These are phyloP conservation scores for Parnassius glacialis DNA, from an alignment of 2,888 invertebrate genomes.

Conservation along the genomic window DNA sequence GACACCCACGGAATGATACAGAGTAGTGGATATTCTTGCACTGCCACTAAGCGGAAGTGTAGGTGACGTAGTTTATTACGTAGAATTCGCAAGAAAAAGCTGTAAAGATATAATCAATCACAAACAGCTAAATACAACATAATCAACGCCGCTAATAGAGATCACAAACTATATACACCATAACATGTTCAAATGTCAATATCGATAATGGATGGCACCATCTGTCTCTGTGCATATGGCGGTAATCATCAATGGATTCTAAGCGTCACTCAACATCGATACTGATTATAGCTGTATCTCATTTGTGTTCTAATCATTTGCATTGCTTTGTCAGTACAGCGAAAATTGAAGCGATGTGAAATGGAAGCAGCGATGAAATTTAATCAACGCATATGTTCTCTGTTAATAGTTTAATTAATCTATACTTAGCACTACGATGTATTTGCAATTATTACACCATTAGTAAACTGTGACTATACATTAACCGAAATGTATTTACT, in stretches of 20 bases:
- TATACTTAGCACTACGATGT: no score
- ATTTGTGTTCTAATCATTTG: slow-evolving; percentile 14
- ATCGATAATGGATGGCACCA: slow-evolving; percentile 35
- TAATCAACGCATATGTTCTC: no score
- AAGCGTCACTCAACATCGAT: slow-evolving; percentile 2
- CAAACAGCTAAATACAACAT: background rate
- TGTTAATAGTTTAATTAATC: no score
- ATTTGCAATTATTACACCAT: no score
- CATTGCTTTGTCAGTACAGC: background rate
- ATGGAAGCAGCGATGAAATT: slow-evolving; percentile 2
- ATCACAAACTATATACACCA: slow-evolving; percentile 6
- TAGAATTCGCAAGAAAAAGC: no score
- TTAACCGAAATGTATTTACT: no score
- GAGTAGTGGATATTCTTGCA: no score
- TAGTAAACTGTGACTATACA: no score
- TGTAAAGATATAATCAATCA: no score
- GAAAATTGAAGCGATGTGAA: background rate
- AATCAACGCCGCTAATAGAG: slow-evolving; percentile 7
- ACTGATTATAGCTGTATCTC: slow-evolving; percentile 12
- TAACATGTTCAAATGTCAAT: slow-evolving; percentile 30
- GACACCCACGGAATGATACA: no score
- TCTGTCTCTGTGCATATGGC: slow-evolving; percentile 33
- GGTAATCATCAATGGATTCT: slow-evolving; percentile 34
- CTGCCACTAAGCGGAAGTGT: background rate
- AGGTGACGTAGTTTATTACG: background rate